phyloP scores from a whole-genome alignment of 2,797 vertebrate species.

The Mormyrus hasselquistii region DNA sequence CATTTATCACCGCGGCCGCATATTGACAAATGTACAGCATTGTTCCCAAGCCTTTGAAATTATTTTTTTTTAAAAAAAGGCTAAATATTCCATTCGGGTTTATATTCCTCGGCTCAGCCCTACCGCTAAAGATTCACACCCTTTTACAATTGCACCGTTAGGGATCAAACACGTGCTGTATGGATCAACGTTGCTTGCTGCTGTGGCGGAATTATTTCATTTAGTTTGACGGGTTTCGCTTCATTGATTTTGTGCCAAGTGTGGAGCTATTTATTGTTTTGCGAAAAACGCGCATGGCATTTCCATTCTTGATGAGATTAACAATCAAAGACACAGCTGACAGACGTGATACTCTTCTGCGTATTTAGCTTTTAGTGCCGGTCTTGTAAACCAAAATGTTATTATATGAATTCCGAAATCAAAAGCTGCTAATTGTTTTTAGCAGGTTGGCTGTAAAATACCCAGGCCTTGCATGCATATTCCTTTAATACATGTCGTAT shows the following conservation, averaged over 20 bases:
- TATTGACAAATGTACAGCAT: conserved; percentile 6
- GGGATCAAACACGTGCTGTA: background rate
- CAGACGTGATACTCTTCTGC: background rate
- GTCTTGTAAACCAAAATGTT: background rate
- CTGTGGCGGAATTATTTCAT: conserved; percentile 5
- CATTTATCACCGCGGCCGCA: background rate
- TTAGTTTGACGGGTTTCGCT: background rate
- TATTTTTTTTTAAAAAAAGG: background rate
- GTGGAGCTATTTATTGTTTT: background rate
- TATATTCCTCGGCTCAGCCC: background rate
- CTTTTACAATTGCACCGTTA: background rate
- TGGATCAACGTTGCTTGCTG: background rate
- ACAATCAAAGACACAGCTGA: background rate
- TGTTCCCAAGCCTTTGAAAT: background rate
- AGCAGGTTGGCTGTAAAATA: background rate
- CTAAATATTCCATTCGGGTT: background rate
- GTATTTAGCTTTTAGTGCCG: background rate
- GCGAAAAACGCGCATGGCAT: background rate
- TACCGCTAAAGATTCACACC: background rate
- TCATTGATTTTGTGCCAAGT: conserved; percentile 8
- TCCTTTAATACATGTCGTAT: background rate
- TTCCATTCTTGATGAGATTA: background rate
- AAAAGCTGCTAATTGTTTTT: background rate
- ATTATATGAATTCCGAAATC: background rate
- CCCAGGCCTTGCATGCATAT: background rate